phyloP scores from a whole-genome alignment of 2,888 invertebrate species.

The Phaonia tiefii region DNA sequence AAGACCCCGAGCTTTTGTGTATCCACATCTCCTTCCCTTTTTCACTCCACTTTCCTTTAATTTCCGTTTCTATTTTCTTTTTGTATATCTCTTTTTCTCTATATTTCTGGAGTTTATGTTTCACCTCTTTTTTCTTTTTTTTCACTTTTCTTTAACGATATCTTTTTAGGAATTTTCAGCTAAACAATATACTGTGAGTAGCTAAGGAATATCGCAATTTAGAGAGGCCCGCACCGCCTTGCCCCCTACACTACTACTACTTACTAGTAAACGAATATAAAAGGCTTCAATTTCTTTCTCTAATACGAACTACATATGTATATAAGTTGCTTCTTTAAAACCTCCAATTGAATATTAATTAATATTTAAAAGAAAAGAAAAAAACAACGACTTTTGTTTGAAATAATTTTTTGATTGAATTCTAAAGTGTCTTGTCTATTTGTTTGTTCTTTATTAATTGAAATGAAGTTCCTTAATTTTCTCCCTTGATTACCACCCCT shows the following conservation, averaged over 20 bases:
- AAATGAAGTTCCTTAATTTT: not conserved
- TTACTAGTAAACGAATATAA: not conserved
- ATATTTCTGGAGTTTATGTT: conserved; percentile 68
- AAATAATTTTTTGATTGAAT: too few relatives aligned
- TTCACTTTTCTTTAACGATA: conserved; percentile 73
- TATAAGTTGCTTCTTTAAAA: not conserved
- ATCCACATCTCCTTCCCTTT: not conserved
- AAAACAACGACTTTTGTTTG: too few relatives aligned
- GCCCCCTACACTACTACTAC: not conserved
- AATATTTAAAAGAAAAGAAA: too few relatives aligned
- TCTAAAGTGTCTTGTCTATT: too few relatives aligned
- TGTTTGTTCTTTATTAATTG: too few relatives aligned
- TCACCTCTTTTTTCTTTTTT: conserved; percentile 73
- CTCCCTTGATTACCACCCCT: conserved; percentile 1
- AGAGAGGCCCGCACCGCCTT: conserved; percentile 32
- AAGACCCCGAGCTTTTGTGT: too few relatives aligned
- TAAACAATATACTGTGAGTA: conserved; percentile 81
- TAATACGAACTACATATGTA: conserved; percentile 6
- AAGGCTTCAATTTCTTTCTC: conserved; percentile 15
- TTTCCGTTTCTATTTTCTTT: conserved; percentile 19
- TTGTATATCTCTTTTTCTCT: conserved; percentile 39
- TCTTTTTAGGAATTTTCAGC: conserved; percentile 80
- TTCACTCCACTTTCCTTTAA: not conserved
- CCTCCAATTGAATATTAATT: too few relatives aligned
- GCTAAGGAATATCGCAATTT: conserved; percentile 64